A percentile compares a stretch with the other conserved stretches of the same genome.
Conservation (phyloP, 1,140 invertebrate genomes). For the Neotoxoptera formosana region DNA sequence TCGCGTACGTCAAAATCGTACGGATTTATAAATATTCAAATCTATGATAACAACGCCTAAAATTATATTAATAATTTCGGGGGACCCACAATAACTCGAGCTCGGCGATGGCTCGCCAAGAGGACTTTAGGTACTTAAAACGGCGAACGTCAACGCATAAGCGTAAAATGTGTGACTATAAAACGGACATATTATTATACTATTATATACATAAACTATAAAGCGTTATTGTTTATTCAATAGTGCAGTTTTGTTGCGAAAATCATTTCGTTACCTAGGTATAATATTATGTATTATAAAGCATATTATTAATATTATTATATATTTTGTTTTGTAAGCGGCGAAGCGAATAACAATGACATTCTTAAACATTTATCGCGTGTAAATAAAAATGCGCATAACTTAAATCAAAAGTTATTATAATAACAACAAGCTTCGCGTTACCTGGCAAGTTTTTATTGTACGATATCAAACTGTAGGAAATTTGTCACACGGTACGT, state of each 20-base stretch:
- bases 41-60: background rate
- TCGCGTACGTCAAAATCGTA: background rate
- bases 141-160: background rate
- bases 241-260: background rate
- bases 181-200: background rate
- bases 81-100: too few relatives aligned
- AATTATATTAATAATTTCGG: too few relatives aligned
- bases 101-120: too few relatives aligned
- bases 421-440: background rate
- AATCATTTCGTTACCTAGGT: background rate
- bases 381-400: constrained; percentile 22
- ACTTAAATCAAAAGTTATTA: constrained; percentile 10
- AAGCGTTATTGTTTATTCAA: background rate
- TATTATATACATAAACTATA: too few relatives aligned
- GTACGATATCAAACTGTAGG: background rate
- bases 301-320: background rate
- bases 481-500: background rate
- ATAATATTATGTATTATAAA: background rate
- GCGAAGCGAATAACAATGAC: background rate
- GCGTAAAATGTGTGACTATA: background rate
- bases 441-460: background rate
- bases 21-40: background rate
- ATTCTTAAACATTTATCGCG: background rate
- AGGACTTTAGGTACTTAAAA: background rate
- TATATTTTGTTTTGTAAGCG: background rate